Evolutionary conservation across 1,140 invertebrate genomes (phyloP).

Genomic region (Cyclina sinensis): DNA sequence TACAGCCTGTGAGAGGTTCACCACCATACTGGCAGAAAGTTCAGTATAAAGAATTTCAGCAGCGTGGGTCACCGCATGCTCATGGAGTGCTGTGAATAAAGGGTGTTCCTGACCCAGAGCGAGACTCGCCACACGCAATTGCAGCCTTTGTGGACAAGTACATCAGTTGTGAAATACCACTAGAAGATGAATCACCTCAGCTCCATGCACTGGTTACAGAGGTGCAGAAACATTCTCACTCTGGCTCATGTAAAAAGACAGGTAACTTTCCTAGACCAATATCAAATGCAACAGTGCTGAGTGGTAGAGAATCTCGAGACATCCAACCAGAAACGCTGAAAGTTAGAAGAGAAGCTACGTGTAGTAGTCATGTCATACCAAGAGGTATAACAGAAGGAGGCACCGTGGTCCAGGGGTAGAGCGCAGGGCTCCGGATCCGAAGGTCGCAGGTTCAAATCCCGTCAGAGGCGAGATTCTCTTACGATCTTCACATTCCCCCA

Average conservation of each 20-base stretch:
- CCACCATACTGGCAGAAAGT: conserved; percentile 70
- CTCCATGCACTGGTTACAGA: conserved; percentile 23
- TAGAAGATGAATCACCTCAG: background rate
- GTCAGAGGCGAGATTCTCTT: too few relatives aligned
- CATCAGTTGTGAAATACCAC: conserved; percentile 53
- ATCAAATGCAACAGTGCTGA: conserved; percentile 65
- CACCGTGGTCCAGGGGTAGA: too few relatives aligned
- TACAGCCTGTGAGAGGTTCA: conserved; percentile 11
- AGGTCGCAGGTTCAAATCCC: too few relatives aligned
- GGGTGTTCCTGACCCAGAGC: conserved; percentile 77
- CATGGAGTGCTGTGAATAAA: conserved; percentile 86
- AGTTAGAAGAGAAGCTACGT: background rate
- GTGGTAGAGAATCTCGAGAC: conserved; percentile 10
- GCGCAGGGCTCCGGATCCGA: too few relatives aligned
- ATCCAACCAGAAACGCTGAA: background rate
- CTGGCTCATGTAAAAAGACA: conserved; percentile 68
- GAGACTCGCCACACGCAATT: conserved; percentile 33
- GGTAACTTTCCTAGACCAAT: conserved; percentile 66
- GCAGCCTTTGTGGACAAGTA: conserved; percentile 65
- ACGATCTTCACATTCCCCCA: too few relatives aligned
- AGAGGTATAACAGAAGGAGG: background rate
- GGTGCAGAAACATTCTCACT: conserved; percentile 71
- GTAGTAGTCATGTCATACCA: background rate
- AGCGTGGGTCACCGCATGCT: conserved; percentile 86
- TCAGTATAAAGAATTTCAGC: conserved; percentile 84